Evolutionary conservation across 2,888 invertebrate genomes (phyloP).

Genomic region (Clusia tigrina): DNA sequence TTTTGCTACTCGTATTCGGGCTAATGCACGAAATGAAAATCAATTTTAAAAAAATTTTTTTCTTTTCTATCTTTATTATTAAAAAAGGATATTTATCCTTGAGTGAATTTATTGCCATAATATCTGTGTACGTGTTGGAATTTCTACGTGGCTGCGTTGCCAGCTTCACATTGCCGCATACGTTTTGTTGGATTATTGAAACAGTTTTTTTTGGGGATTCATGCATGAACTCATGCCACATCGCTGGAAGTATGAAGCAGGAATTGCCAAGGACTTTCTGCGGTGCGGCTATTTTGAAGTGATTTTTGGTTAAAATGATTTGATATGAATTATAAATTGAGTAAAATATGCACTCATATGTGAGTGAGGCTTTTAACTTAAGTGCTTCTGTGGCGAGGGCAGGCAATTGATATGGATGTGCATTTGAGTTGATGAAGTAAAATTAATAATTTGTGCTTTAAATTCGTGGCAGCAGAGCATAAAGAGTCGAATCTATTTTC

Average conservation of each 20-base stretch:
- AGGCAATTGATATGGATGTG: neutral
- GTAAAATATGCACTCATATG: constrained; percentile 40
- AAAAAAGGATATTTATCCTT: constrained; percentile 44
- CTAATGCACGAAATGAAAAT: constrained; percentile 47
- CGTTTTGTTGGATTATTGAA: constrained; percentile 2
- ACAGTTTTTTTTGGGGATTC: constrained; percentile 8
- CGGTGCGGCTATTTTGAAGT: neutral
- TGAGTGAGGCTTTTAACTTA: constrained; percentile 49
- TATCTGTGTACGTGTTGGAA: constrained; percentile 47
- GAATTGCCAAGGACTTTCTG: neutral
- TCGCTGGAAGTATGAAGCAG: neutral
- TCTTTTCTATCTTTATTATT: constrained; percentile 10
- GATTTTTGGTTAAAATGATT: constrained; percentile 37
- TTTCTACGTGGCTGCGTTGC: constrained; percentile 8
- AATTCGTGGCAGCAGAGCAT: too few relatives aligned
- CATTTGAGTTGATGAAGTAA: neutral
- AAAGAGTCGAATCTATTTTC: too few relatives aligned
- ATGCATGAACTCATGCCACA: too few relatives aligned
- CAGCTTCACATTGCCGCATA: constrained; percentile 23
- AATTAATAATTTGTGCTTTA: neutral
- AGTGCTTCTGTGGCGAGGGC: constrained; percentile 47
- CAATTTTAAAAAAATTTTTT: constrained; percentile 51
- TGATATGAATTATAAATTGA: constrained; percentile 55
- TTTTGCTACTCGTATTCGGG: constrained; percentile 25
- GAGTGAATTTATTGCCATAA: constrained; percentile 59